Conservation (phyloP, 2,113 vertebrate species). For the Pelecanoides urinatrix region DNA sequence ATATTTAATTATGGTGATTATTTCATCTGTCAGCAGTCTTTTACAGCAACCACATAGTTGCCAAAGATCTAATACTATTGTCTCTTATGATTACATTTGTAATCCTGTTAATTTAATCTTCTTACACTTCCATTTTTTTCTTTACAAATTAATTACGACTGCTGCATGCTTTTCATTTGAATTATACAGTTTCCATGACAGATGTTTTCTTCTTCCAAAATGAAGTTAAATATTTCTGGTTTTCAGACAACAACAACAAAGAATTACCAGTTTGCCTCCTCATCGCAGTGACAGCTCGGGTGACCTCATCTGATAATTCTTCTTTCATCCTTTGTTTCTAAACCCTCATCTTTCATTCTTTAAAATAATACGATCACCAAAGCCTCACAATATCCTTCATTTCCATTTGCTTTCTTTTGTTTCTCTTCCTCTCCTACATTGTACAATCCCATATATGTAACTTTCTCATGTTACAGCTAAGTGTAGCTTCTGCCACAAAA, state of each 20-base stretch:
- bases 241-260: not conserved
- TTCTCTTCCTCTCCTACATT: not conserved
- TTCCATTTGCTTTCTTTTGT: not conserved
- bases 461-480: not conserved
- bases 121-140: not conserved
- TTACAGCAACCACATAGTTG: not conserved
- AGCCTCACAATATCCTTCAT: not conserved
- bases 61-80: slow-evolving; percentile 19
- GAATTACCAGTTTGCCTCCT: not conserved
- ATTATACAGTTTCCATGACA: not conserved
- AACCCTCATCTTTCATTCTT: not conserved
- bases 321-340: not conserved
- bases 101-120: slow-evolving; percentile 57
- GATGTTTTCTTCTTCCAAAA: not conserved
- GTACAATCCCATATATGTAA: not conserved
- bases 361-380: not conserved
- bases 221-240: not conserved
- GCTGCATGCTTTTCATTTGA: not conserved
- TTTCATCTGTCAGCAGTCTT: not conserved
- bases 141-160: slow-evolving; percentile 43
- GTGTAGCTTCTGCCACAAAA: not conserved
- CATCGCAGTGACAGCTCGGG: not conserved
- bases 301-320: not conserved
- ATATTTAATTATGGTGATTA: not conserved
- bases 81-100: slow-evolving; percentile 24